A percentile compares a stretch with the other conserved stretches of the same genome.
Evolutionary conservation across 2,113 vertebrate species (phyloP).

Genomic region (Raja brachyura): DNA sequence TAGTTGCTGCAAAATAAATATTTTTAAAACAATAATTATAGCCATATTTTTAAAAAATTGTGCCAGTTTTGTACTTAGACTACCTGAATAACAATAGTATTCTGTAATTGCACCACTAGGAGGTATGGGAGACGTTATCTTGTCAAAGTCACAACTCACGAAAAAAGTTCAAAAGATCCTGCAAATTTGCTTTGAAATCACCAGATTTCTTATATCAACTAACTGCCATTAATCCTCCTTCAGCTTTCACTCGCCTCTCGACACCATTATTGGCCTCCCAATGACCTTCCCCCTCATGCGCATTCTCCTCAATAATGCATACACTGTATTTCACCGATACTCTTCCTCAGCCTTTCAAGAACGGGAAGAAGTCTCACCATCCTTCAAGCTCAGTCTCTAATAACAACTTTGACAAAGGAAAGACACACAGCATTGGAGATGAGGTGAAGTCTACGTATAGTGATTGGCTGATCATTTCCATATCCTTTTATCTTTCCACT

Average conservation of each 20-base stretch:
- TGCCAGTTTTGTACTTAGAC: not conserved
- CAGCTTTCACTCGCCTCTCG: not conserved
- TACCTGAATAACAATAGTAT: not conserved
- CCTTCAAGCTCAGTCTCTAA: not conserved
- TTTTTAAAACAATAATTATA: not conserved
- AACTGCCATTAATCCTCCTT: not conserved
- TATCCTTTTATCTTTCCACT: not conserved
- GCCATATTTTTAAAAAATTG: not conserved
- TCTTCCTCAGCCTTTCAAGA: not conserved
- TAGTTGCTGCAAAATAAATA: not conserved
- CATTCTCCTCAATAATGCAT: not conserved
- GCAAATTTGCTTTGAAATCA: not conserved
- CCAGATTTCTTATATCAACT: not conserved
- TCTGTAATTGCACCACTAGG: not conserved
- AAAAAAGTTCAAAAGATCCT: not conserved
- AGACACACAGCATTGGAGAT: not conserved
- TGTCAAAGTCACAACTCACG: not conserved
- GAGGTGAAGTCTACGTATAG: not conserved
- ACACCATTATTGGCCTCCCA: not conserved
- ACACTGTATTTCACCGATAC: not conserved
- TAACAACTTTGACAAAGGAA: not conserved
- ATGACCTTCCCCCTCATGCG: not conserved
- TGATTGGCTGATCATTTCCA: not conserved
- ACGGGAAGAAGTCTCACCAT: not conserved
- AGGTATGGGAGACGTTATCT: not conserved